These are phyloP conservation scores for Dascillus cervinus DNA, from an alignment of 2,888 invertebrate genomes.

Conservation along the genomic window DNA sequence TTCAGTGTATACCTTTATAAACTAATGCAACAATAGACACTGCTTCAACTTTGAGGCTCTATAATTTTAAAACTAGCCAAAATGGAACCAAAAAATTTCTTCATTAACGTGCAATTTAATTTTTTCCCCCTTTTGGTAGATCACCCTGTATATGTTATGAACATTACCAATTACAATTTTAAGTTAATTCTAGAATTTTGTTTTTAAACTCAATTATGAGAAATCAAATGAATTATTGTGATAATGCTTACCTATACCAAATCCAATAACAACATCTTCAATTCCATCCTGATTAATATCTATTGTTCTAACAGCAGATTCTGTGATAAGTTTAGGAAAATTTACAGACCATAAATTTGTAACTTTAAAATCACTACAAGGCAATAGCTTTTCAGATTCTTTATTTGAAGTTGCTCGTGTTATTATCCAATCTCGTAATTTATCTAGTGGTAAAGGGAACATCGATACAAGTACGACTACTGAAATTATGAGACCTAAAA, in stretches of 20 bases:
- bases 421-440: slow-evolving; percentile 52
- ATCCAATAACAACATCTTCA: slow-evolving; percentile 68
- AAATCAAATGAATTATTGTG: background rate
- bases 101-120: no score
- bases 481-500: slow-evolving; percentile 52
- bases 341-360: slow-evolving; percentile 60
- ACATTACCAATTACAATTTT: no score
- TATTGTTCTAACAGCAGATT: slow-evolving; percentile 61
- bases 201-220: slow-evolving; percentile 1
- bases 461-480: slow-evolving; percentile 57
- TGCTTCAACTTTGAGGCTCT: no score
- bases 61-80: no score
- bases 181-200: background rate
- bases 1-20: no score
- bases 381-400: slow-evolving; percentile 39
- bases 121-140: no score
- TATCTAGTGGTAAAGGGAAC: slow-evolving; percentile 56
- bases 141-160: no score
- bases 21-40: no score
- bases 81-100: no score
- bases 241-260: slow-evolving; percentile 56
- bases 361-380: slow-evolving; percentile 53
- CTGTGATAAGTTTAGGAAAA: slow-evolving; percentile 63
- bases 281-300: slow-evolving; percentile 66
- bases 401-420: slow-evolving; percentile 24